A percentile compares a stretch with the other conserved stretches of the same genome.
phyloP scores from a whole-genome alignment of 2,113 vertebrate genomes.

The Camelus dromedarius region DNA sequence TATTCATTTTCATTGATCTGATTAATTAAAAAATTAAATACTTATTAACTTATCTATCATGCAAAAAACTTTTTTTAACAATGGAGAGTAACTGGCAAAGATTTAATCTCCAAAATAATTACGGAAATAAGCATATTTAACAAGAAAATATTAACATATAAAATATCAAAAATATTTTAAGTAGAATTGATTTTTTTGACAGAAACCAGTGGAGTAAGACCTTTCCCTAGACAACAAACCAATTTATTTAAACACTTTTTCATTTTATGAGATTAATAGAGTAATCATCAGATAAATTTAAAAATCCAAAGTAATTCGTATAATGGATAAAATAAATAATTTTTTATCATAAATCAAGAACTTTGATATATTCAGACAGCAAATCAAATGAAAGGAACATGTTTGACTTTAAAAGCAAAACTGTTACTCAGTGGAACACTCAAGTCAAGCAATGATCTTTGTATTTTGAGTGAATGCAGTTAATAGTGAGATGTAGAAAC shows the following conservation, averaged over 20 bases:
- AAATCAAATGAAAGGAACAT: background rate
- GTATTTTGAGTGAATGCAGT: background rate
- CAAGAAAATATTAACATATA: background rate
- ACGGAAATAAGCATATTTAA: background rate
- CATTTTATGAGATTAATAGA: background rate
- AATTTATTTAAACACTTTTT: background rate
- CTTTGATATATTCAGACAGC: background rate
- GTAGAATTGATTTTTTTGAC: background rate
- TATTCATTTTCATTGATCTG: background rate
- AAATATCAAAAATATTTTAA: background rate
- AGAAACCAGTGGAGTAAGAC: background rate
- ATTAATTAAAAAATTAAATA: background rate
- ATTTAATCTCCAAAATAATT: constrained; percentile 7
- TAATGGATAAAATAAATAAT: background rate
- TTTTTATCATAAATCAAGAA: background rate
- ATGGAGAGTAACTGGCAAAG: background rate
- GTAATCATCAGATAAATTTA: background rate
- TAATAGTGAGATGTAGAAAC: background rate
- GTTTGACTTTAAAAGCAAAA: background rate
- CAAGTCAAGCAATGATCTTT: background rate
- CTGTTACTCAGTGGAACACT: background rate
- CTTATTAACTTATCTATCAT: background rate
- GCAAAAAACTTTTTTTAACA: background rate
- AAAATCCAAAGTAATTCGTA: background rate
- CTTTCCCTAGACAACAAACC: background rate